Evolutionary conservation across 2,888 invertebrate genomes (phyloP).

Genomic region (Tigriopus californicus): DNA sequence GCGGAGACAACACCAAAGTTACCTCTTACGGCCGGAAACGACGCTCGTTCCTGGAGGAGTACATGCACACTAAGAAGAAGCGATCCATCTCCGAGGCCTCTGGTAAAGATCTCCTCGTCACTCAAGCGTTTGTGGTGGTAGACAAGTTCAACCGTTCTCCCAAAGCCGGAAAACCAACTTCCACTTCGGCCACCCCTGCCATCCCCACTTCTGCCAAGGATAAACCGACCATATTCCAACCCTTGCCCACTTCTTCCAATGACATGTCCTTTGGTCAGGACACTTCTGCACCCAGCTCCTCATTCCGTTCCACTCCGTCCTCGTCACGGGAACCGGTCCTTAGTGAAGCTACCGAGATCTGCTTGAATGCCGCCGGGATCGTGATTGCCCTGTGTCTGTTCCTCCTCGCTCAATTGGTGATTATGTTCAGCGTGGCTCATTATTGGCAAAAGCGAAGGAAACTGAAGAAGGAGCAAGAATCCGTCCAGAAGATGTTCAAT

Average conservation of each 20-base stretch:
- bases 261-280: not conserved
- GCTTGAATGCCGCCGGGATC: constrained; percentile 57
- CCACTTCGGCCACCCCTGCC: too few relatives aligned
- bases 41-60: constrained; percentile 14
- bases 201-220: not conserved
- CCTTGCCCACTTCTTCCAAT: not conserved
- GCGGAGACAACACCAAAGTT: constrained; percentile 60
- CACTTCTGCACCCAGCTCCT: not conserved
- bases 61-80: constrained; percentile 16
- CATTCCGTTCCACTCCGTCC: not conserved
- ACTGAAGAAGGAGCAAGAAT: not conserved
- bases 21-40: constrained; percentile 46
- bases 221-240: not conserved
- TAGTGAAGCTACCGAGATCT: constrained; percentile 28
- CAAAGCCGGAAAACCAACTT: not conserved
- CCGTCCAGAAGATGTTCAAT: not conserved
- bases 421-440: constrained; percentile 60
- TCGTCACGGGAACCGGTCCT: too few relatives aligned
- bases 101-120: constrained; percentile 49
- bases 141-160: constrained; percentile 57
- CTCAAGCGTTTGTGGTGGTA: constrained; percentile 76
- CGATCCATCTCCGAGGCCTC: constrained; percentile 12
- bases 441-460: not conserved
- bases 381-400: constrained; percentile 69
- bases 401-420: constrained; percentile 63